Evolutionary conservation across 2,888 invertebrate species (phyloP), one percentile per base, ranked within the genome.

Genomic region (Ectemnius continuus): DNA sequence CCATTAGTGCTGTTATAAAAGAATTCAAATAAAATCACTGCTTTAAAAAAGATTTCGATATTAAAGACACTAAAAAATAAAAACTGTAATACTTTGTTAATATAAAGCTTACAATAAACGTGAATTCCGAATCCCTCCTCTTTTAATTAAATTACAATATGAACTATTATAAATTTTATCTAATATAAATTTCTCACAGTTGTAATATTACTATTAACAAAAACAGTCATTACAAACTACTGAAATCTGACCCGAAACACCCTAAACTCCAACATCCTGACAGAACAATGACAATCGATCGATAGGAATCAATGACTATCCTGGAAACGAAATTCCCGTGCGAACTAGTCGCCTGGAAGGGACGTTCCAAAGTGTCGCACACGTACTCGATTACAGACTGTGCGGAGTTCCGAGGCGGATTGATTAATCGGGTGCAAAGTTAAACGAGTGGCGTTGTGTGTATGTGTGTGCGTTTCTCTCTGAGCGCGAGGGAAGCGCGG

Each of bases 361-460:
- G 36, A 36, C 36, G 8, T 56, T 66, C 28, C 58, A 48, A 47
- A 18, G 48, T 71, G 76, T 61, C 60, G 14, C 47, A 67, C 23
- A 66, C 60, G 45, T 64, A 60, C 26, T 63, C 20, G 63, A 16
- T 67, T 70, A 63, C 73, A 45, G 61, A 46, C 57, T 66, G 70
- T 16, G 68, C 52, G 20, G 60, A 23, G 69, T 63, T 61, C 72
- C 56, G 36, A 36, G 45, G 66, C 76, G 64, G 73, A 69, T 84
- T 85, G 87, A 87, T 86, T 86, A 85, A 85, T 86, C 80, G 86
- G 83, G 84, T 84, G 84, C 86, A 85, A 86, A 87, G 87, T 86
- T 86, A 84, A 87, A 87, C 80, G 83, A 78, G 84, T 83, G 71
- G 80, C 76, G 36, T 80, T 74, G 75, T 69, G 48, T 48, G 20